phyloP scores from a whole-genome alignment of 1,140 invertebrate species.

The Luehdorfia chinensis region DNA sequence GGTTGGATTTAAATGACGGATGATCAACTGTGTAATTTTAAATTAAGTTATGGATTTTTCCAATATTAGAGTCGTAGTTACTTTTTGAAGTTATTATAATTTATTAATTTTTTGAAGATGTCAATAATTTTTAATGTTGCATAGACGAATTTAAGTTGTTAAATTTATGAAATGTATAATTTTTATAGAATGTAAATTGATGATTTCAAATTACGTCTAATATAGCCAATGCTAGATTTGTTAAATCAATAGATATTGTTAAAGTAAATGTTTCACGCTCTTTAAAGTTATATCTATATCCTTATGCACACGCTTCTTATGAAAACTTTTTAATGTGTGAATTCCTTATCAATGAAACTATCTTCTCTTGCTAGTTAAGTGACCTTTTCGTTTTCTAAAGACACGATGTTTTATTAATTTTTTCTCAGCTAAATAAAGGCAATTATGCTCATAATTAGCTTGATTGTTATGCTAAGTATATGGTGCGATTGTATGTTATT shows the following conservation, averaged over 20 bases:
- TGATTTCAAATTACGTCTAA: background rate
- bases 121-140: conserved; percentile 3
- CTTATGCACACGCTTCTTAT: conserved; percentile 46
- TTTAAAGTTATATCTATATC: conserved; percentile 21
- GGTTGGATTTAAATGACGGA: too few species aligned
- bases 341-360: conserved; percentile 9
- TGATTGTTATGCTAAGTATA: conserved; percentile 69
- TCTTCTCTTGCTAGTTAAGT: background rate
- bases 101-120: too few species aligned
- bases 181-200: conserved; percentile 10
- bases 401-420: too few species aligned
- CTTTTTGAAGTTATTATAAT: too few species aligned
- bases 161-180: conserved; percentile 16
- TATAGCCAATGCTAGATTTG: conserved; percentile 23
- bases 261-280: conserved; percentile 29
- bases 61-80: too few species aligned
- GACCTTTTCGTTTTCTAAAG: conserved; percentile 15
- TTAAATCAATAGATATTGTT: conserved; percentile 27
- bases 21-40: too few species aligned
- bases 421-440: conserved; percentile 18
- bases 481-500: conserved; percentile 71
- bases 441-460: conserved; percentile 28
- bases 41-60: too few species aligned
- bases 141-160: conserved; percentile 10
- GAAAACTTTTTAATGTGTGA: conserved; percentile 15